A percentile compares a stretch with the other conserved stretches of the same genome.
phyloP scores from a whole-genome alignment of 2,113 vertebrate species.

The Butorides virescens region DNA sequence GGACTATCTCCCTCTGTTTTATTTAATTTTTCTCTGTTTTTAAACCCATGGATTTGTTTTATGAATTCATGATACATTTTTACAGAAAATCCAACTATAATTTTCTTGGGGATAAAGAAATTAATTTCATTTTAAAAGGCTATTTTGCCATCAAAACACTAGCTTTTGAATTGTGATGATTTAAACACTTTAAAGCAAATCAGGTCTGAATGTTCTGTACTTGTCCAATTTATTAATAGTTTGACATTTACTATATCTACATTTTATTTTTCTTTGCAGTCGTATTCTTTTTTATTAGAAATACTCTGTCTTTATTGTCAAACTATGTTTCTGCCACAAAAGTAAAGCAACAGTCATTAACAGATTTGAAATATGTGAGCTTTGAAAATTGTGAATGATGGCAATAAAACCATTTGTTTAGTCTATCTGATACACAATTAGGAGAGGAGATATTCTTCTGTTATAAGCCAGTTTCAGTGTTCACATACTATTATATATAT shows the following conservation, averaged over 20 bases:
- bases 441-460: background rate
- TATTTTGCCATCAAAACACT: background rate
- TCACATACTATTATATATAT: background rate
- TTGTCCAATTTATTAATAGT: background rate
- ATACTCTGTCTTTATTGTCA: conserved; percentile 12
- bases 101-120: background rate
- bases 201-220: background rate
- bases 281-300: conserved; percentile 8
- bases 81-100: background rate
- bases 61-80: background rate
- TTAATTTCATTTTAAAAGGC: background rate
- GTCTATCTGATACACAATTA: background rate
- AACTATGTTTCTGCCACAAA: background rate
- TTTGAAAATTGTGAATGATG: background rate
- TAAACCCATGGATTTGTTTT: background rate
- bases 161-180: background rate
- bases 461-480: background rate
- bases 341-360: background rate
- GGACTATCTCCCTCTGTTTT: background rate
- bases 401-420: background rate
- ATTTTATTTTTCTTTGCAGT: conserved; percentile 13
- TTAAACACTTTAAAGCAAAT: conserved; percentile 12
- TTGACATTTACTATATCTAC: conserved; percentile 15
- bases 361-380: background rate
- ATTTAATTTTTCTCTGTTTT: background rate